A percentile compares a stretch with the other conserved stretches of the same genome.
These are phyloP conservation scores for Epistrophella euchroma DNA, from an alignment of 2,888 invertebrate genomes.

Conservation along the genomic window DNA sequence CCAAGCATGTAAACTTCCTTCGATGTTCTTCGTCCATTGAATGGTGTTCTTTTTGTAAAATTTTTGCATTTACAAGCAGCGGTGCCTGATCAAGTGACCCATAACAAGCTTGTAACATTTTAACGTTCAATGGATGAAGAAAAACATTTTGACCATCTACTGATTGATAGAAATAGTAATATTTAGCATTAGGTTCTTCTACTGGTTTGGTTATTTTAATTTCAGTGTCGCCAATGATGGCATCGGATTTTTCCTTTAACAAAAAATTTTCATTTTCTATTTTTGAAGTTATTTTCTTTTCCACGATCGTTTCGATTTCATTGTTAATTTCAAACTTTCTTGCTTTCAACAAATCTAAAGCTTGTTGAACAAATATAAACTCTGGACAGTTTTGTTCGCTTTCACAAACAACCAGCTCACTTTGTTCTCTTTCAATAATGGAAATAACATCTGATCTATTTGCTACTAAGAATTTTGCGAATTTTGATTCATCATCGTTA, in stretches of 20 bases:
- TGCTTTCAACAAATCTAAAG: conserved; percentile 87
- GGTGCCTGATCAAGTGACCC: conserved; percentile 93
- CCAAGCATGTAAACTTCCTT: conserved; percentile 89
- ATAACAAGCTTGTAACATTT: conserved; percentile 94
- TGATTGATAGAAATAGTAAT: conserved; percentile 86
- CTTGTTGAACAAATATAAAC: conserved; percentile 93
- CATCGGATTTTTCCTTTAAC: conserved; percentile 7
- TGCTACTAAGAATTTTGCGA: conserved; percentile 91
- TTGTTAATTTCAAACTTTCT: conserved; percentile 79
- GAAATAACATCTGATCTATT: conserved; percentile 87
- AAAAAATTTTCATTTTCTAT: conserved; percentile 10
- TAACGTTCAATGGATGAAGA: conserved; percentile 94
- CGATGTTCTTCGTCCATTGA: conserved; percentile 94
- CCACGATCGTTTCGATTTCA: conserved; percentile 31
- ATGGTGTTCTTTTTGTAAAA: conserved; percentile 94
- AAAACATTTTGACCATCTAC: conserved; percentile 96
- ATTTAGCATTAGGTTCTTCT: conserved; percentile 65
- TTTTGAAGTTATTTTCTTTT: conserved; percentile 18
- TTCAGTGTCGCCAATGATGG: conserved; percentile 68
- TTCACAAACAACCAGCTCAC: conserved; percentile 88
- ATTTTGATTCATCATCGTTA: conserved; percentile 81
- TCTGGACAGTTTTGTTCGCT: conserved; percentile 87
- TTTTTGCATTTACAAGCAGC: conserved; percentile 88
- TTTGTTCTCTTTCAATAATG: conserved; percentile 90
- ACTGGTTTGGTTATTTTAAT: conserved; percentile 85